phyloP scores from a whole-genome alignment of 1,140 invertebrate species.

The Drosophila tsacasi region DNA sequence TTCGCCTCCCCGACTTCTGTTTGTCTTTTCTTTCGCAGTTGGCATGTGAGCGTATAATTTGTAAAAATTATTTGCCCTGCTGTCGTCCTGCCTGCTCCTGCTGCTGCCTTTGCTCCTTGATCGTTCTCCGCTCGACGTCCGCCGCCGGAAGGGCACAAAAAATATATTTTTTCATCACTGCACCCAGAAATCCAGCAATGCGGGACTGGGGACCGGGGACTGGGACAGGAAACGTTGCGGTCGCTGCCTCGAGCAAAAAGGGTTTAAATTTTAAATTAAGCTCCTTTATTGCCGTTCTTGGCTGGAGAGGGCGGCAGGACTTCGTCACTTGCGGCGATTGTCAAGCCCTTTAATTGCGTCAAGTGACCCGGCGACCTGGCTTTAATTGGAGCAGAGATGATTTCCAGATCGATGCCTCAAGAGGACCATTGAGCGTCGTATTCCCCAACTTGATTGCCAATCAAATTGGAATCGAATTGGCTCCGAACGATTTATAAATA shows the following conservation, averaged over 20 bases:
- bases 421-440: slow-evolving; percentile 16
- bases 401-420: slow-evolving; percentile 55
- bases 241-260: slow-evolving; percentile 75
- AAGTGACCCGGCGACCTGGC: slow-evolving; percentile 41
- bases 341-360: slow-evolving; percentile 65
- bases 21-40: slow-evolving; percentile 68
- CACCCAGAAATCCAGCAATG: slow-evolving; percentile 33
- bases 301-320: slow-evolving; percentile 1
- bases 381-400: slow-evolving; percentile 76
- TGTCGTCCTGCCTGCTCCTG: slow-evolving; percentile 52
- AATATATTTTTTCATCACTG: slow-evolving; percentile 70
- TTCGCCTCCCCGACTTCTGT: slow-evolving; percentile 46
- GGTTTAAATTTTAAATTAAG: slow-evolving; percentile 80
- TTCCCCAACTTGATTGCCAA: slow-evolving; percentile 26
- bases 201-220: slow-evolving; percentile 31
- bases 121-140: slow-evolving; percentile 11
- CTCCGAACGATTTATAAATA: slow-evolving; percentile 21
- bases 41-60: slow-evolving; percentile 82
- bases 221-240: slow-evolving; percentile 71
- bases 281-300: slow-evolving; percentile 49
- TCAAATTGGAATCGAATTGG: slow-evolving; percentile 23
- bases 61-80: slow-evolving; percentile 81
- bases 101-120: slow-evolving; percentile 26
- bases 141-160: slow-evolving; percentile 53
- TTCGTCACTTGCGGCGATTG: slow-evolving; percentile 29